These are phyloP conservation scores for Misgurnus anguillicaudatus DNA, from an alignment of 2,113 vertebrate species.

Conservation along the genomic window DNA sequence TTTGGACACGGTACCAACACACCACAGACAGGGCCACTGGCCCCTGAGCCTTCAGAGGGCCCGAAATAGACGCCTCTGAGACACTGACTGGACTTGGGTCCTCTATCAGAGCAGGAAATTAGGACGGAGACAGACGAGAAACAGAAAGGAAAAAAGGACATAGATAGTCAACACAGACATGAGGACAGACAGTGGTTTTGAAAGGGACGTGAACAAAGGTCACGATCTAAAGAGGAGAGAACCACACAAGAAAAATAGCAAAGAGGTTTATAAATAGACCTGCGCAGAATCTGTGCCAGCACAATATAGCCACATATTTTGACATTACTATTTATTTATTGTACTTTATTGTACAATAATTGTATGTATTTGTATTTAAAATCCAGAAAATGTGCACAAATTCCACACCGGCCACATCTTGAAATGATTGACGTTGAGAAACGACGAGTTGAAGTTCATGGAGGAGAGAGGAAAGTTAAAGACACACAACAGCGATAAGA, in stretches of 20 bases:
- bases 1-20: conserved; percentile 73
- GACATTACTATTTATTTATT: no score
- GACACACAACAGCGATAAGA: conserved; percentile 58
- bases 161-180: background rate
- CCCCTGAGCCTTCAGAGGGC: conserved; percentile 68
- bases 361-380: no score
- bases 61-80: conserved; percentile 65
- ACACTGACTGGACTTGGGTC: conserved; percentile 69
- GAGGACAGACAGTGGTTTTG: background rate
- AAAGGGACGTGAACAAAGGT: background rate
- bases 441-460: background rate
- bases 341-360: no score
- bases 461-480: conserved; percentile 34
- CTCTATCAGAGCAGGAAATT: conserved; percentile 66
- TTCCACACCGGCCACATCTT: background rate
- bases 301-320: no score
- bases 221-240: background rate
- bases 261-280: background rate
- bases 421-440: background rate
- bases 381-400: background rate
- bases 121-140: conserved; percentile 22
- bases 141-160: conserved; percentile 39
- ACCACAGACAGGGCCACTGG: conserved; percentile 67
- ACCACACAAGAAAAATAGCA: background rate
- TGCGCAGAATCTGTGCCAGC: no score